Base-by-base conservation (phyloP, 2,797 vertebrate genomes). In the Pantherophis alleghaniensis region DNA sequence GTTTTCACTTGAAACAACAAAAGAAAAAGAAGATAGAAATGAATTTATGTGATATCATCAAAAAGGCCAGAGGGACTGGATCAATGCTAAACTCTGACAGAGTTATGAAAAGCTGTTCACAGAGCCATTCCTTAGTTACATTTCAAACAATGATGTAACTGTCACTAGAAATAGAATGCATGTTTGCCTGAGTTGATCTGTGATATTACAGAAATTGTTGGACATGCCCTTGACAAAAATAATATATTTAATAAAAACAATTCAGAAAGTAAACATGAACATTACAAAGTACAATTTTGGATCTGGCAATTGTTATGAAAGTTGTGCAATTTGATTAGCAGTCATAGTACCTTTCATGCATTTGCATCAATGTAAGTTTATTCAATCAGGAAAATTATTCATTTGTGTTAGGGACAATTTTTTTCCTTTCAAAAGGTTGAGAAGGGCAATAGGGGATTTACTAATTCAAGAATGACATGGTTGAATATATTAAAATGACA, bases 1-100 rank as follows among this genome's bases (percentile, higher is more conserved):
- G 87, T 59, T 86, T 95, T 94, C 91, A 95, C 95, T 28, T 89
- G 94, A 95, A 96, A 94, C 92, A 91, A 79, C 93, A 93, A 92
- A 92, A 92, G 69, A 86, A 86, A 11, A 32, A 47, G 60, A 63
- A 93, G 57, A 37, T 86, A 55, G 42, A 92, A 69, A 89, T 90
- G 0, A 74, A 92, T 55, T 55, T 90, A 95, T 86, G 96, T 93
- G 93, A 94, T 88, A 94, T 95, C 87, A 90, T 66, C 59, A 83
- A 94, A 93, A 91, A 96, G 94, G 69, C 89, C 79, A 87, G 93
- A 95, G 87, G 60, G n/a, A 53, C 26, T 86, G 86, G 91, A 96
- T 96, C 92, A 89, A 0, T 96, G 94, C 86, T 90, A 63, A 94
- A 74, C 32, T 94, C 92, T 92, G 86, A 55, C 9, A 94, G 74